Evolutionary conservation across 35 echinoderm and acorn worm genomes (phyloP).

Genomic region (Stichopus chloronotus): DNA sequence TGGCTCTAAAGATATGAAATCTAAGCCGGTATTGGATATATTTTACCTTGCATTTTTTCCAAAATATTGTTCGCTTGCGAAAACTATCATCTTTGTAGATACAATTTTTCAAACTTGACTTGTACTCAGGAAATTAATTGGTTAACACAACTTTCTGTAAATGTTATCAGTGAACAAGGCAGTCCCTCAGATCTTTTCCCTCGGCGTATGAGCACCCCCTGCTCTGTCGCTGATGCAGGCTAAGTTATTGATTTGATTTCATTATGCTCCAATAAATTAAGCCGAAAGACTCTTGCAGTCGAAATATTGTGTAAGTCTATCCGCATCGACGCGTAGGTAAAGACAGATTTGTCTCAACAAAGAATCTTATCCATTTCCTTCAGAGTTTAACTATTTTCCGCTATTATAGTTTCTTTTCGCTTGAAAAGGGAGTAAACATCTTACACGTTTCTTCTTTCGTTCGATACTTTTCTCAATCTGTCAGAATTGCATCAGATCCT

Average conservation of each 20-base stretch:
- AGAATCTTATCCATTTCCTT: neutral
- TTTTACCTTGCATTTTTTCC: no score
- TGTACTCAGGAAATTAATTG: no score
- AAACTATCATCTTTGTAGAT: no score
- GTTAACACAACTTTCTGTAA: no score
- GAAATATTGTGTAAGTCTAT: neutral
- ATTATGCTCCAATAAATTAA: conserved; percentile 12
- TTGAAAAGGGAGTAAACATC: neutral
- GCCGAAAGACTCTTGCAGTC: neutral
- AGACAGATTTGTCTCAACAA: neutral
- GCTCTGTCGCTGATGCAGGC: neutral
- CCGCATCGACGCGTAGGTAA: neutral
- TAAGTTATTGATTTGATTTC: neutral
- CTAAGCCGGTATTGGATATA: no score
- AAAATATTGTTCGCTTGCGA: no score
- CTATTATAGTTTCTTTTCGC: neutral
- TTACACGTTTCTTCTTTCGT: neutral
- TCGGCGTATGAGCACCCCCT: neutral
- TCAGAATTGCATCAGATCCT: neutral
- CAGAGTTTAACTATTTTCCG: neutral
- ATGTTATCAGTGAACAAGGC: no score
- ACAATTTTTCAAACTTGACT: no score
- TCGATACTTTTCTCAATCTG: neutral
- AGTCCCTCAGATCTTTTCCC: no score
- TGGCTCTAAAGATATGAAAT: no score